These are phyloP conservation scores for Stramonita haemastoma DNA, from an alignment of 2,888 invertebrate species.

Conservation along the genomic window DNA sequence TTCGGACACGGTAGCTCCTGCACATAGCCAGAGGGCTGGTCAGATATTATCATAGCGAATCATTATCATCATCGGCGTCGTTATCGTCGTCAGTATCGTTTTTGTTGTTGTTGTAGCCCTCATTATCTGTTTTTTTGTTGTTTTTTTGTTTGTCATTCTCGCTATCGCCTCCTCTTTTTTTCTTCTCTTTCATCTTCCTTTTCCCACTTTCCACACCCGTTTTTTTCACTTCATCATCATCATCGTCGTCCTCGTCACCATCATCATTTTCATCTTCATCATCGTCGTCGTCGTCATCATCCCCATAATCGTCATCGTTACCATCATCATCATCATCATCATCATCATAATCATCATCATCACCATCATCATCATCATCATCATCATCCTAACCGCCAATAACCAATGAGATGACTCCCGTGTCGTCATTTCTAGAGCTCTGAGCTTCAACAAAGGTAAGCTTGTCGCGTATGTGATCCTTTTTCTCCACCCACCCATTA, in stretches of 20 bases:
- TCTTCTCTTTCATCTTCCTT: too few relatives aligned
- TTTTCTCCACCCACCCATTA: neutral
- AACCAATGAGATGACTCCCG: too few relatives aligned
- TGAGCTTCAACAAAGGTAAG: neutral
- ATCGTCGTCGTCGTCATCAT: neutral
- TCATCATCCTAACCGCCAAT: neutral
- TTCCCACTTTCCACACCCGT: too few relatives aligned
- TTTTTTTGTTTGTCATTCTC: slow-evolving; percentile 26
- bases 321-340: neutral
- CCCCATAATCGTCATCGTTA: slow-evolving; percentile 16
- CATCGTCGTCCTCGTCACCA: slow-evolving; percentile 38
- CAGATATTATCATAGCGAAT: neutral
- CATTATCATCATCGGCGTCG: neutral
- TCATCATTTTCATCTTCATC: slow-evolving; percentile 36
- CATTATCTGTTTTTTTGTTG: slow-evolving; percentile 15
- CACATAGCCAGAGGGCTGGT: neutral
- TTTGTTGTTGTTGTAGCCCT: neutral
- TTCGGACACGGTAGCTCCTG: neutral
- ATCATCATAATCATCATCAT: neutral
- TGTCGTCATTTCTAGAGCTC: neutral
- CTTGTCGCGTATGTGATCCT: neutral
- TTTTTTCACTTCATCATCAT: slow-evolving; percentile 40
- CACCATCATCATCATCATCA: neutral
- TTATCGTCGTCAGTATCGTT: neutral
- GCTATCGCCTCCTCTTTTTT: too few relatives aligned